These are phyloP conservation scores for Dendrolimus punctatus DNA, from an alignment of 1,140 invertebrate species.

Conservation along the genomic window DNA sequence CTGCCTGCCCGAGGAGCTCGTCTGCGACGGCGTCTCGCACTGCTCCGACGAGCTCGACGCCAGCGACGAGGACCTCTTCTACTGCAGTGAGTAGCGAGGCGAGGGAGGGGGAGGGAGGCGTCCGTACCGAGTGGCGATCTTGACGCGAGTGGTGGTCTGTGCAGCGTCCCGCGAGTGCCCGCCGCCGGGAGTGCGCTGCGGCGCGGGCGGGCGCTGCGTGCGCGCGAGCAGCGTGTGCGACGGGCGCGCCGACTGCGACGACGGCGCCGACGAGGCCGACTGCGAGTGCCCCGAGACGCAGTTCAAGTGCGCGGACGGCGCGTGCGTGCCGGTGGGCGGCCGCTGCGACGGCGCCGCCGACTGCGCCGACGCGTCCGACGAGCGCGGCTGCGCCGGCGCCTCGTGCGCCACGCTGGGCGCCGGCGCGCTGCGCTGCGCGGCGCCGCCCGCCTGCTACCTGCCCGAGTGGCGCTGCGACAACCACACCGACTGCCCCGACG, in stretches of 20 bases:
- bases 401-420: conserved; percentile 26
- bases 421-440: conserved; percentile 26
- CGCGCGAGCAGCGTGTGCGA: conserved; percentile 80
- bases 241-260: conserved; percentile 87
- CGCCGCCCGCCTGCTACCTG: conserved; percentile 26
- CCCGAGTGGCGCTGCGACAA: conserved; percentile 27
- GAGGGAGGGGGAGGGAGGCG: not conserved
- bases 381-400: conserved; percentile 48
- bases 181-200: conserved; percentile 72
- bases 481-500: conserved; percentile 25
- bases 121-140: not conserved
- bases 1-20: conserved; percentile 84
- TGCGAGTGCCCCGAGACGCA: conserved; percentile 68
- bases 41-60: conserved; percentile 82
- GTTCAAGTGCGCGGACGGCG: conserved; percentile 71
- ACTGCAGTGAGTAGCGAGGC: conserved; percentile 63
- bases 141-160: not conserved
- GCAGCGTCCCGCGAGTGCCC: conserved; percentile 72
- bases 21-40: conserved; percentile 83
- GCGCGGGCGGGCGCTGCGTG: conserved; percentile 78
- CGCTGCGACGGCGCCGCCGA: conserved; percentile 80
- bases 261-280: conserved; percentile 85
- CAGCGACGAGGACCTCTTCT: conserved; percentile 83
- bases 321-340: conserved; percentile 74
- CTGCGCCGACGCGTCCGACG: conserved; percentile 77